These are phyloP conservation scores for Macrophya alboannulata DNA, from an alignment of 2,888 invertebrate species.

Conservation along the genomic window DNA sequence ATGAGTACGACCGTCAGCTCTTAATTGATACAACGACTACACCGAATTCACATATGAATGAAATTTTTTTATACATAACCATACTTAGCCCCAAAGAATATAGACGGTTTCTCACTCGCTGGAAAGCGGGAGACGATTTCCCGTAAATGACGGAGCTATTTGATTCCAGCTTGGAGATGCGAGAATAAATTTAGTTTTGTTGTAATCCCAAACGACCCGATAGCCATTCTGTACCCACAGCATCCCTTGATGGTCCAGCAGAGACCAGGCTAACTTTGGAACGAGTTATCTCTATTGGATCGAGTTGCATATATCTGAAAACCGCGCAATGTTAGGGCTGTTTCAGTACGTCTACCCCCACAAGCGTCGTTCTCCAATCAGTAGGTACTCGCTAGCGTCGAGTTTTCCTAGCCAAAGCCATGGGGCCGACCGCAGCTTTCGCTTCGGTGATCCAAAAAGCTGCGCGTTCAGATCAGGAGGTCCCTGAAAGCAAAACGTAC, in stretches of 20 bases:
- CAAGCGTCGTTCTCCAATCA: constrained; percentile 50
- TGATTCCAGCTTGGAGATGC: constrained; percentile 1
- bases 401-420: constrained; percentile 50
- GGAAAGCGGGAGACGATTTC: not conserved
- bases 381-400: constrained; percentile 26
- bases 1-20: not conserved
- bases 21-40: not conserved
- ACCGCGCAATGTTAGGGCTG: constrained; percentile 51
- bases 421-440: constrained; percentile 47
- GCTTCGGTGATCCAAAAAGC: constrained; percentile 48
- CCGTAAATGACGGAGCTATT: not conserved
- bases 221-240: constrained; percentile 42
- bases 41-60: not conserved
- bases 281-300: constrained; percentile 52
- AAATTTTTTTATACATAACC: not conserved
- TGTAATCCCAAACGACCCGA: constrained; percentile 45
- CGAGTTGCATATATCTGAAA: constrained; percentile 52
- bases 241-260: constrained; percentile 37
- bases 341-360: constrained; percentile 33
- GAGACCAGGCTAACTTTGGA: constrained; percentile 36
- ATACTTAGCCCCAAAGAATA: not conserved
- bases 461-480: constrained; percentile 36
- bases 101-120: not conserved
- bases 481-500: constrained; percentile 37
- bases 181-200: constrained; percentile 35